Conservation (phyloP, 2,888 invertebrate species). For the Lasioglossum figueresi region DNA sequence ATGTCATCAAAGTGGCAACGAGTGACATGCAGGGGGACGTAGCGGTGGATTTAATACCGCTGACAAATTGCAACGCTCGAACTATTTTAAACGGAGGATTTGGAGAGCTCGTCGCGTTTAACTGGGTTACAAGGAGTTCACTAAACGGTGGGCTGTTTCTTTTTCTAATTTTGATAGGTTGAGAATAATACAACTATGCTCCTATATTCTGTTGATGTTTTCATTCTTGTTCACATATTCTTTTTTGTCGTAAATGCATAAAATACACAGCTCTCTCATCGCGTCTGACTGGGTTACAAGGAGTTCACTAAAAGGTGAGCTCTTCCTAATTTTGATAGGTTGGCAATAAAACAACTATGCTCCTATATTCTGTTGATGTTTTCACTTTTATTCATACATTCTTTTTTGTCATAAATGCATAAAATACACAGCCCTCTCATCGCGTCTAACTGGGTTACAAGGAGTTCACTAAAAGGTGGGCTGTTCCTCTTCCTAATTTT, state of each 20-base stretch:
- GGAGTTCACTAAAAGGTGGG: too few relatives aligned
- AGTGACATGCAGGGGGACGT: too few relatives aligned
- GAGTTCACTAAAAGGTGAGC: too few relatives aligned
- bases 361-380: not conserved
- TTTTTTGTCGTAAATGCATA: not conserved
- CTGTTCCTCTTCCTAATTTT: not conserved
- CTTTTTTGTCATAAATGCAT: not conserved
- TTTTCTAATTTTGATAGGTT: not conserved
- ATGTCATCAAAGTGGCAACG: too few relatives aligned
- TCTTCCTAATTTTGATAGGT: not conserved
- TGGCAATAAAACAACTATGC: not conserved
- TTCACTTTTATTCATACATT: not conserved
- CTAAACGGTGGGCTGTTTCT: too few relatives aligned
- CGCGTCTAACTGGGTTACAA: not conserved
- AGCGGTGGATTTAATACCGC: not conserved
- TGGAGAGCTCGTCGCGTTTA: not conserved
- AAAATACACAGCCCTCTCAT: too few relatives aligned
- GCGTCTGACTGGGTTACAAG: not conserved
- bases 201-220: not conserved
- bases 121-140: not conserved
- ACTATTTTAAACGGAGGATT: not conserved
- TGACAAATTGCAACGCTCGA: not conserved
- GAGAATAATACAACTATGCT: not conserved
- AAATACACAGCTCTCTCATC: not conserved
- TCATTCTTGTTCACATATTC: not conserved